Evolutionary conservation across 2,888 invertebrate species (phyloP).

Genomic region (Drosophila vallismaia): DNA sequence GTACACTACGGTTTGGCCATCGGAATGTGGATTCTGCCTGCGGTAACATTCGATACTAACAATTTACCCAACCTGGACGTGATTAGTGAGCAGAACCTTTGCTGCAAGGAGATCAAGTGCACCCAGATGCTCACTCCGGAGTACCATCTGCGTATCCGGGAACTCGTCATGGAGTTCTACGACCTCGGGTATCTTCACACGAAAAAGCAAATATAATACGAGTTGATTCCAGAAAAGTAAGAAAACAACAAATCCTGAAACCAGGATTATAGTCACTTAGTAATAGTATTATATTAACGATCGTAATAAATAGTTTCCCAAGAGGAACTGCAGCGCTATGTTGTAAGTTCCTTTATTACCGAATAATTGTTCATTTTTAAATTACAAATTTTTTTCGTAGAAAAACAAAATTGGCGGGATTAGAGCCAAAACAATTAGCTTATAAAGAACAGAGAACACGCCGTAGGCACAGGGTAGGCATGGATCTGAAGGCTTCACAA

Average conservation of each 20-base stretch:
- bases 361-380: conserved; percentile 64
- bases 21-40: conserved; percentile 82
- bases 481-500: conserved; percentile 42
- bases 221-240: neutral
- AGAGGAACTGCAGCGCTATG: conserved; percentile 35
- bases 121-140: conserved; percentile 81
- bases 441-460: conserved; percentile 35
- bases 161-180: conserved; percentile 81
- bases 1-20: conserved; percentile 81
- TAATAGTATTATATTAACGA: conserved; percentile 10
- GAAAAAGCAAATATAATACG: conserved; percentile 19
- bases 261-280: conserved; percentile 19
- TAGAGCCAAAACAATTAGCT: conserved; percentile 45
- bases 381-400: conserved; percentile 53
- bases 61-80: conserved; percentile 82
- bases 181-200: conserved; percentile 78
- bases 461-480: conserved; percentile 6
- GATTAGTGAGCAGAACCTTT: conserved; percentile 76
- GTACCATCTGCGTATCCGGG: conserved; percentile 81
- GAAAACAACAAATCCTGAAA: neutral
- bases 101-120: conserved; percentile 77
- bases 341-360: conserved; percentile 69
- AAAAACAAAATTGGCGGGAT: conserved; percentile 37
- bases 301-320: conserved; percentile 25
- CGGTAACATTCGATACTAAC: conserved; percentile 82